Conservation (phyloP, 2,113 vertebrate species). For the Gallinago undulata region DNA sequence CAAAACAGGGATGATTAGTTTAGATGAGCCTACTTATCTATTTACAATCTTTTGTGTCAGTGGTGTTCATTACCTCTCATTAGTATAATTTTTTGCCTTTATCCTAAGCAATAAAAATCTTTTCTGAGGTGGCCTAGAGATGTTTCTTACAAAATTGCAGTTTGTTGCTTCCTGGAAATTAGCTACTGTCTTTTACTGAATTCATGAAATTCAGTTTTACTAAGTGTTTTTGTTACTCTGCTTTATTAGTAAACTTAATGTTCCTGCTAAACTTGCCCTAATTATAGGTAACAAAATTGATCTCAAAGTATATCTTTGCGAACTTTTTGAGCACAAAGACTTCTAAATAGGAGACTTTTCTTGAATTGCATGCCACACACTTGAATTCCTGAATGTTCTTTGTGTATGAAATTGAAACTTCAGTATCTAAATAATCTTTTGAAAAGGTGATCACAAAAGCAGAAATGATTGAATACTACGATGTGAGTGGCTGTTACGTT, state of each 20-base stretch:
- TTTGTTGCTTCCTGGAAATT: background rate
- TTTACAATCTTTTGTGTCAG: background rate
- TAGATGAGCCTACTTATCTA: background rate
- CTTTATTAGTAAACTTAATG: background rate
- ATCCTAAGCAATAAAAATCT: background rate
- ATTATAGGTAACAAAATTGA: background rate
- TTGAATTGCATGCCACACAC: background rate
- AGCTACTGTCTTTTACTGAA: background rate
- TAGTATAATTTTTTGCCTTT: background rate
- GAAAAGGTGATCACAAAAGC: slow-evolving; percentile 95
- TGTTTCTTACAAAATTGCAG: background rate
- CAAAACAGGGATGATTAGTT: background rate
- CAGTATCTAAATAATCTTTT: slow-evolving; percentile 3
- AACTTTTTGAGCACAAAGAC: background rate
- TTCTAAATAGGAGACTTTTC: background rate
- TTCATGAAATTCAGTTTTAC: background rate
- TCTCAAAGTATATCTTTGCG: background rate
- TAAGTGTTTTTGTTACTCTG: background rate
- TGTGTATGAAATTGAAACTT: background rate
- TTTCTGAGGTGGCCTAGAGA: background rate
- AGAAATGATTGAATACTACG: slow-evolving; percentile 99
- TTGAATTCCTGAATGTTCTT: background rate
- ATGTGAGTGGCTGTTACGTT: slow-evolving; percentile 96
- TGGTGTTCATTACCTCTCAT: background rate
- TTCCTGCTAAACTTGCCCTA: background rate